Percentiles rank a stretch among this genome's conserved stretches.
These are phyloP conservation scores for Onychomys arenicola DNA, from an alignment of 2,797 vertebrate species.

Conservation along the genomic window DNA sequence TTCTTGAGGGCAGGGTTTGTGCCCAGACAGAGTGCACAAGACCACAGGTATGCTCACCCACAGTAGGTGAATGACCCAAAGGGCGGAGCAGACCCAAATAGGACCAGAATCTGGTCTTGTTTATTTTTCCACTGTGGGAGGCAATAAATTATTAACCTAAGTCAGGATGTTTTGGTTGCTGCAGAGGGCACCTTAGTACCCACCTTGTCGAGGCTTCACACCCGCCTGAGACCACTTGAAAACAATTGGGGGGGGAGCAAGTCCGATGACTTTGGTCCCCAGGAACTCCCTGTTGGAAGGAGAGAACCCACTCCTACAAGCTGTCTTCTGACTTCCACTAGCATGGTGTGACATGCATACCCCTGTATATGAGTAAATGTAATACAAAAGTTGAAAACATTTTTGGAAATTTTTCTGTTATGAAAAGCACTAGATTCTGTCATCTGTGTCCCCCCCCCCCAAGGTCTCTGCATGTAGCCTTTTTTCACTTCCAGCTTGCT, in stretches of 20 bases:
- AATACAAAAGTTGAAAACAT: not conserved
- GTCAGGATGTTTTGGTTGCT: not conserved
- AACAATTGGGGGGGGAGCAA: not conserved
- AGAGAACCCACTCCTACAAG: not conserved
- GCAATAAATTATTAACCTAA: not conserved
- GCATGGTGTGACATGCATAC: not conserved
- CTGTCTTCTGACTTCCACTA: not conserved
- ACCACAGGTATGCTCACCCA: not conserved
- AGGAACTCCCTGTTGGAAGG: not conserved
- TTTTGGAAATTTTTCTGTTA: not conserved
- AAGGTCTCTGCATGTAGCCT: not conserved
- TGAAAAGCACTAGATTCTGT: not conserved
- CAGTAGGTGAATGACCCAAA: not conserved
- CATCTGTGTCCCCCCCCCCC: no score
- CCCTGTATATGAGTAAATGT: not conserved
- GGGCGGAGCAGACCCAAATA: not conserved
- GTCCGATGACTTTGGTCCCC: not conserved
- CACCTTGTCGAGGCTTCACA: not conserved
- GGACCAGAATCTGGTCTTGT: not conserved
- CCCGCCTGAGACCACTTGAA: not conserved
- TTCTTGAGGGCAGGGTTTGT: not conserved
- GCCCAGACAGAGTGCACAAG: not conserved
- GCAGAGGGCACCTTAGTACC: not conserved
- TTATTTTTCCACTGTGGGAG: constrained; percentile 51
- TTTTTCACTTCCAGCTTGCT: not conserved